Base-by-base conservation (phyloP, 1,140 invertebrate species). In the Achroia grisella region DNA sequence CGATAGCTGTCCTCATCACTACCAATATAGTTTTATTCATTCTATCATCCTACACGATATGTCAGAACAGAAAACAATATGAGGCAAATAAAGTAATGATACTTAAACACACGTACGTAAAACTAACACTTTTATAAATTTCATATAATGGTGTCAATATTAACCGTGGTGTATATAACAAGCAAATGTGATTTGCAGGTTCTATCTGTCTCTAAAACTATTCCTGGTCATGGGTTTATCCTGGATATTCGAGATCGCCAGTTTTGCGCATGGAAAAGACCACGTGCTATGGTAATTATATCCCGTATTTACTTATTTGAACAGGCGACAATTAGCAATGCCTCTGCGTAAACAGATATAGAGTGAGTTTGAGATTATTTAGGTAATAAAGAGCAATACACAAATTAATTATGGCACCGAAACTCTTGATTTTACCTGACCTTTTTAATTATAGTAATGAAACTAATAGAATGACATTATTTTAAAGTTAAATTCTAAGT, bases 161-260 rank as follows among this genome's bases (percentile, higher is more conserved):
- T 47, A 33, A 52, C n/a, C n/a, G n/a, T n/a, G n/a, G n/a, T n/a
- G n/a, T n/a, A n/a, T n/a, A 23, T 23, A 6, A 23, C 17, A 6
- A 23, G 2, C 17, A 23, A 23, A 23, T 23, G 17, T 23, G 17
- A 23, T 85, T 83, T 33, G 4, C 70, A 91, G 91, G 56, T 91
- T 91, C 48, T 61, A 88, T 8, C 64, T 93, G 10, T 93, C 91
- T 39, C 57, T 91, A 0, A 93, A 92, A 65, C 71, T 94, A 12
- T 90, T 91, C 52, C 59, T 93, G 1, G 87, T 93, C 0, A 93
- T 92, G 91, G 92, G 92, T 3, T 80, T 93, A 10, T 90, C 90
- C 0, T 93, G 92, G 92, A 87, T 91, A 15, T 92, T 93, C 42
- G 93, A 94, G 56, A 84, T 87, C 13, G 78, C 75, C 11, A 86